Conservation (phyloP, 1,140 invertebrate genomes). For the Drosophila cardini region DNA sequence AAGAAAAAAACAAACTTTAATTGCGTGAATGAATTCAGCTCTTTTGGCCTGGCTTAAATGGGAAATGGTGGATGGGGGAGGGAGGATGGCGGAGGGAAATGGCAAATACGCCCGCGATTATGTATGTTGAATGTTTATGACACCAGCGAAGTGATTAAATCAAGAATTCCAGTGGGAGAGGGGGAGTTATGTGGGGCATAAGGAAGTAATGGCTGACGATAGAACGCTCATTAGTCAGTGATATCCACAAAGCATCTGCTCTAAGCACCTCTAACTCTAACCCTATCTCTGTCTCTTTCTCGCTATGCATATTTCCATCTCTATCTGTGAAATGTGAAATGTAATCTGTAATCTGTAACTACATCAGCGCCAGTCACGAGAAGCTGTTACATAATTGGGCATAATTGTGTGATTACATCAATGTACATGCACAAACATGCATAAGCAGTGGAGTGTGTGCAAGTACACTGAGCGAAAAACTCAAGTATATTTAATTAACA, state of each 20-base stretch:
- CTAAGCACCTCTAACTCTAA: slow-evolving; percentile 41
- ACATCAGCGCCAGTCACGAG: slow-evolving; percentile 28
- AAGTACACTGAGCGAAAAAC: neutral
- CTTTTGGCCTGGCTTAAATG: too few relatives aligned
- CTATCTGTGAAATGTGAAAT: too few relatives aligned
- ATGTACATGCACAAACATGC: slow-evolving; percentile 46
- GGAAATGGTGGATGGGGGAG: too few relatives aligned
- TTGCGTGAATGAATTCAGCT: slow-evolving; percentile 7
- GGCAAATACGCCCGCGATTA: slow-evolving; percentile 59
- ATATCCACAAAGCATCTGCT: slow-evolving; percentile 61
- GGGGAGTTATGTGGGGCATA: slow-evolving; percentile 3
- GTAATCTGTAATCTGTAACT: too few relatives aligned
- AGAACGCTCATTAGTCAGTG: slow-evolving; percentile 75
- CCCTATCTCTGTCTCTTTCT: slow-evolving; percentile 14
- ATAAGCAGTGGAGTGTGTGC: neutral
- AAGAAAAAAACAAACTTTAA: slow-evolving; percentile 28
- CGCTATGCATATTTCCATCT: too few relatives aligned
- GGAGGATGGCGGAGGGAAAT: too few relatives aligned
- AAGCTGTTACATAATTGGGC: slow-evolving; percentile 74
- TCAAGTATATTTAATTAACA: too few relatives aligned
- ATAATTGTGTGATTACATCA: slow-evolving; percentile 79
- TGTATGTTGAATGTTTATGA: slow-evolving; percentile 63
- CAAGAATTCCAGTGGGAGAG: neutral
- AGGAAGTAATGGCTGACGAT: slow-evolving; percentile 30
- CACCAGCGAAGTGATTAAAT: slow-evolving; percentile 26